A percentile compares a stretch with the other conserved stretches of the same genome.
These are phyloP conservation scores for Dasypolia templi DNA, from an alignment of 2,888 invertebrate species.

Conservation along the genomic window DNA sequence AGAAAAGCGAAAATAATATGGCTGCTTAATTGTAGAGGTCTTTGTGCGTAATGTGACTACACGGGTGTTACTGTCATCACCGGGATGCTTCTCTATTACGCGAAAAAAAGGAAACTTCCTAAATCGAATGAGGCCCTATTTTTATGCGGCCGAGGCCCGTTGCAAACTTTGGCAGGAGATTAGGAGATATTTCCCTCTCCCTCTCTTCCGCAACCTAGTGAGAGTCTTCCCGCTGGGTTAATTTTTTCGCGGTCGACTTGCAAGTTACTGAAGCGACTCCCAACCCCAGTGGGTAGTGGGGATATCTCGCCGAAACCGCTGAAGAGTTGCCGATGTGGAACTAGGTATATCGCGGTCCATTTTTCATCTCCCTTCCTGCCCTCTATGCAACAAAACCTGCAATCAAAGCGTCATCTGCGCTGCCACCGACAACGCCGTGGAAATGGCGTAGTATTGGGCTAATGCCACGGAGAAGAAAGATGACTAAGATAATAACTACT, in stretches of 20 bases:
- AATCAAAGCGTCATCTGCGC: background rate
- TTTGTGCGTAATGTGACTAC: no score
- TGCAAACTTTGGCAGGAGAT: background rate
- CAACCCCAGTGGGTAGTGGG: background rate
- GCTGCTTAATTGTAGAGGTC: no score
- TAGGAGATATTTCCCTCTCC: background rate
- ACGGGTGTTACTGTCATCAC: no score
- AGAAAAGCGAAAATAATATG: background rate
- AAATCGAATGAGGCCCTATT: no score
- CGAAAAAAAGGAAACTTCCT: background rate
- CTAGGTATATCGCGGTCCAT: background rate
- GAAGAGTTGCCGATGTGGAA: background rate
- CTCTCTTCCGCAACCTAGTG: background rate
- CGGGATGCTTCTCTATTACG: no score
- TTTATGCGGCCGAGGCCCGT: background rate
- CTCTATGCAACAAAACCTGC: background rate
- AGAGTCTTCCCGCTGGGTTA: background rate
- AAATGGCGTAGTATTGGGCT: background rate
- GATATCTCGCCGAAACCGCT: background rate
- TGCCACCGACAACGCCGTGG: background rate
- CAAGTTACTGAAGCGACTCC: background rate
- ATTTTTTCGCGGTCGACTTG: background rate
- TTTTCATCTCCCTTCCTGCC: background rate
- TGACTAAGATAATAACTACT: background rate
- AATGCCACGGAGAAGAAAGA: background rate